Evolutionary conservation across 2,888 invertebrate species (phyloP).

Genomic region (Hartigia nigra): DNA sequence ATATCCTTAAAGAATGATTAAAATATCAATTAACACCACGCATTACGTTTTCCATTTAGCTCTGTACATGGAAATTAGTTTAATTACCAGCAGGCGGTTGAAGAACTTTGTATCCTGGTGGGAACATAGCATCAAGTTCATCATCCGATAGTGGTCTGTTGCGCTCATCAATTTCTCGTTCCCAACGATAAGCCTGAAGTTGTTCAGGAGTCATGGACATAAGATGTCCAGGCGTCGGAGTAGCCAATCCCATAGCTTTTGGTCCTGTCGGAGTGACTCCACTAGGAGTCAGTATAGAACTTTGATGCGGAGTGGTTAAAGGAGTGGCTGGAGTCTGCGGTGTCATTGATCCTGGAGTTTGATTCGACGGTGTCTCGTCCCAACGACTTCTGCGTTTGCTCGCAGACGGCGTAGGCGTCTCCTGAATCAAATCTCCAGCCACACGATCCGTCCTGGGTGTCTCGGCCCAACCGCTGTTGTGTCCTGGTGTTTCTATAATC

Average conservation of each 20-base stretch:
- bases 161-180: constrained; percentile 97
- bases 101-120: constrained; percentile 96
- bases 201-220: constrained; percentile 99
- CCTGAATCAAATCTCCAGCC: constrained; percentile 82
- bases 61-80: neutral
- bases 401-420: constrained; percentile 93
- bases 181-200: constrained; percentile 97
- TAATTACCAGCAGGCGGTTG: constrained; percentile 87
- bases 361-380: constrained; percentile 95
- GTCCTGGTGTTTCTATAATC: constrained; percentile 88
- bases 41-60: neutral
- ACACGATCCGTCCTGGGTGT: constrained; percentile 96
- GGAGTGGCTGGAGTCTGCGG: constrained; percentile 85
- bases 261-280: constrained; percentile 84
- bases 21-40: neutral
- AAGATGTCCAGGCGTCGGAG: constrained; percentile 95
- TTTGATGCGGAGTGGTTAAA: constrained; percentile 78
- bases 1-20: constrained; percentile 72
- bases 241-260: constrained; percentile 98
- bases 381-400: constrained; percentile 96
- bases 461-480: constrained; percentile 98
- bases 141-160: constrained; percentile 97
- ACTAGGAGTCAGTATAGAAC: constrained; percentile 74
- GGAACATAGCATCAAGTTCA: constrained; percentile 97
- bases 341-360: constrained; percentile 74